These are phyloP conservation scores for Andrena chrysosceles DNA, from an alignment of 2,888 invertebrate species.

Conservation along the genomic window DNA sequence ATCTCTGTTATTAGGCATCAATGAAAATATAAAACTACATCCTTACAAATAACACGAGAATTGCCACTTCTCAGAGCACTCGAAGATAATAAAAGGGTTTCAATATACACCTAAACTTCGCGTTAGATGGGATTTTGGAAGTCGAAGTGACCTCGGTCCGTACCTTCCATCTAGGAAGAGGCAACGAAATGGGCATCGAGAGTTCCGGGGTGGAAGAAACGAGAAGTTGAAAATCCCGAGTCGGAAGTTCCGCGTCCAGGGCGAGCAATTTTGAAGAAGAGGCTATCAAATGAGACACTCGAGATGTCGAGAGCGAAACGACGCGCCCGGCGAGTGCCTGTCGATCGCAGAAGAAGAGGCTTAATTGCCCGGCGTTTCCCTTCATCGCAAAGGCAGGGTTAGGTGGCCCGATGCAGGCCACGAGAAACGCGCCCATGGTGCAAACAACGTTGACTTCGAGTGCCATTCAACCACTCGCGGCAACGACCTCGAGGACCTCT, in stretches of 20 bases:
- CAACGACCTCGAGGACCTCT: conserved; percentile 61
- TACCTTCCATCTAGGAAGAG: neutral
- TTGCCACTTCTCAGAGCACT: no score
- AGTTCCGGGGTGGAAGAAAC: neutral
- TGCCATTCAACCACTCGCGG: conserved; percentile 61
- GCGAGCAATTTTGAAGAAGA: conserved; percentile 46
- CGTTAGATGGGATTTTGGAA: neutral
- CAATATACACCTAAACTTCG: neutral
- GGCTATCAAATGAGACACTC: conserved; percentile 48
- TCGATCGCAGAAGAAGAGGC: conserved; percentile 62
- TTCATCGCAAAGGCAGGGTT: conserved; percentile 29
- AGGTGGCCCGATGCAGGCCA: conserved; percentile 36
- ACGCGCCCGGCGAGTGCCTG: conserved; percentile 56
- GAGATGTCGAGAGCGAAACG: conserved; percentile 40
- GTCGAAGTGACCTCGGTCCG: neutral
- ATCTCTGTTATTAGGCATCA: no score
- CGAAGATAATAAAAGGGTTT: no score
- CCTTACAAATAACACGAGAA: no score
- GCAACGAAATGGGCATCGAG: neutral
- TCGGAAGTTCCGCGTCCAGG: conserved; percentile 9
- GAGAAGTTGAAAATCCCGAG: neutral
- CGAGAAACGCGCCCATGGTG: conserved; percentile 44
- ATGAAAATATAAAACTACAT: no score
- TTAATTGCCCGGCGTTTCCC: conserved; percentile 66
- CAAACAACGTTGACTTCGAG: conserved; percentile 69